Conservation (phyloP, 2,113 vertebrate species). For the Pangasianodon hypophthalmus region DNA sequence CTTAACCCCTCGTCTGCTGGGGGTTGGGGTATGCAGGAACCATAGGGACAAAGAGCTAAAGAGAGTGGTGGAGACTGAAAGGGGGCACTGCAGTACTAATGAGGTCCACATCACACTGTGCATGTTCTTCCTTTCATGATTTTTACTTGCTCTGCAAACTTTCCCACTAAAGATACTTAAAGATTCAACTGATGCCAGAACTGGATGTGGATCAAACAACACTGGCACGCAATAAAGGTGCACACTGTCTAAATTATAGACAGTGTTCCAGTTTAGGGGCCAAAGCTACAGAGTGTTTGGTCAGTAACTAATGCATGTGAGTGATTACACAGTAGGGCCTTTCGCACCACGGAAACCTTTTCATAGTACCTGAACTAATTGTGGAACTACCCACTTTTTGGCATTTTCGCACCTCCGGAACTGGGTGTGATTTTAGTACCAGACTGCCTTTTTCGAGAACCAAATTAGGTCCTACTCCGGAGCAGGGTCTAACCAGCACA, state of each 20-base stretch:
- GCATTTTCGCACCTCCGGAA: too few species aligned
- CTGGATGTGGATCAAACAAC: background rate
- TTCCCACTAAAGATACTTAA: background rate
- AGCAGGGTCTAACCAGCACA: too few species aligned
- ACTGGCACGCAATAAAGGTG: background rate
- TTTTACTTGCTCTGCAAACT: conserved; percentile 27
- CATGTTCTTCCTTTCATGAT: conserved; percentile 24
- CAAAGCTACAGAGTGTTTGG: background rate
- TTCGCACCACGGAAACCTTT: too few species aligned
- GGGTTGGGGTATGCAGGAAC: conserved; percentile 11
- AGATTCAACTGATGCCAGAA: conserved; percentile 2
- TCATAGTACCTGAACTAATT: too few species aligned
- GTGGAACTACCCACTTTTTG: too few species aligned
- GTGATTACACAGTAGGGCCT: conserved; percentile 16
- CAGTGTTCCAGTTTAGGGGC: background rate
- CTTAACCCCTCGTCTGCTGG: conserved; percentile 44
- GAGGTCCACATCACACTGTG: conserved; percentile 8
- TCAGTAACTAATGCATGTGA: background rate
- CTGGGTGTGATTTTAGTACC: too few species aligned
- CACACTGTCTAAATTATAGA: background rate
- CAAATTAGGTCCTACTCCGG: too few species aligned
- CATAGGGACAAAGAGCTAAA: conserved; percentile 12
- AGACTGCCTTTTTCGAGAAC: too few species aligned
- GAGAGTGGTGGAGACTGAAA: background rate
- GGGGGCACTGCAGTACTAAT: conserved; percentile 12